Base-by-base conservation (phyloP, 1,140 invertebrate genomes). In the Lucilia cuprina region DNA sequence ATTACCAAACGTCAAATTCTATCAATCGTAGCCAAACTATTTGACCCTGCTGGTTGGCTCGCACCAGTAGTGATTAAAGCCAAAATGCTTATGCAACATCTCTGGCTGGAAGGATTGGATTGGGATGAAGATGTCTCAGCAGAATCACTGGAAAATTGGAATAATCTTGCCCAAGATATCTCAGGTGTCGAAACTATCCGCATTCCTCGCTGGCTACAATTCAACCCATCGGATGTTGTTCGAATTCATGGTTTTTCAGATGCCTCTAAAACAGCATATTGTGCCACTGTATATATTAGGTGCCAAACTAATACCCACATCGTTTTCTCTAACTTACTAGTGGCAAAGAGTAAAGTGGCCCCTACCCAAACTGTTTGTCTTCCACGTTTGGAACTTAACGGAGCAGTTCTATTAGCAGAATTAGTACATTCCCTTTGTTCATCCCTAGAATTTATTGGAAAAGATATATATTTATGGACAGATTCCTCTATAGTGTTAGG, bases 1-100 rank as follows among this genome's bases (percentile, higher is more conserved):
- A 25, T 74, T 7, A 82, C 80, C 4, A 82, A 82, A 82, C 47
- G 80, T n/a, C n/a, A n/a, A n/a, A n/a, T n/a, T n/a, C n/a, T n/a
- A n/a, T n/a, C n/a, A n/a, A n/a, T n/a, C n/a, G n/a, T n/a, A n/a
- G n/a, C n/a, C n/a, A n/a, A n/a, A n/a, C n/a, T n/a, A n/a, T n/a
- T n/a, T n/a, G n/a, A n/a, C n/a, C n/a, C n/a, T n/a, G n/a, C n/a
- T n/a, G n/a, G n/a, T n/a, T n/a, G n/a, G n/a, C n/a, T n/a, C n/a
- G n/a, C n/a, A n/a, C 10, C 21, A 82, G 19, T 21, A 55, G 35
- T 82, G 17, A 82, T 82, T 55, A 49, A 17, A 47, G 80, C 80
- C 5, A 74, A 74, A 12, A 74, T 25, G n/a, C 70, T 74, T 25
- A 74, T 74, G 70, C 70, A 74, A 30, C 70, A 25, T 10, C 70